phyloP scores from a whole-genome alignment of 2,113 vertebrate genomes.

The Silurus asotus region DNA sequence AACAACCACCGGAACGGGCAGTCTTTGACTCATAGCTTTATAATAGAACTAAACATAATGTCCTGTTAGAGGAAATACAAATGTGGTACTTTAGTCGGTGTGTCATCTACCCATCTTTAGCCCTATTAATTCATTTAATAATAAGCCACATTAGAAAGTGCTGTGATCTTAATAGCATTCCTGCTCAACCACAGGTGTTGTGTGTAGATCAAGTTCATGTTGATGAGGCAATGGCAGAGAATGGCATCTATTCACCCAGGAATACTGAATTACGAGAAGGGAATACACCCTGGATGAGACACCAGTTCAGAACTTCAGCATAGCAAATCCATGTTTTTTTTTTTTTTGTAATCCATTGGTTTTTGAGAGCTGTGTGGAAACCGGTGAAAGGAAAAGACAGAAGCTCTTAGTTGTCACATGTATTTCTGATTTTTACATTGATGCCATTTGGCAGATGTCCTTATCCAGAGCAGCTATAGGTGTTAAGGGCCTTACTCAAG shows the following conservation, averaged over 20 bases:
- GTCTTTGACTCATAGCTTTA: slow-evolving; percentile 1
- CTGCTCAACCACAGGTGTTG: slow-evolving; percentile 8
- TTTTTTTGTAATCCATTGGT: background rate
- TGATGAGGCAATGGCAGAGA: background rate
- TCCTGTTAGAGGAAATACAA: slow-evolving; percentile 63
- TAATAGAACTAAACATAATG: slow-evolving; percentile 26
- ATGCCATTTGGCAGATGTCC: no score
- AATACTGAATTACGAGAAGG: background rate
- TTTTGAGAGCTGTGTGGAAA: background rate
- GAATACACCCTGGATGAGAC: background rate
- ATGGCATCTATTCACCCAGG: background rate
- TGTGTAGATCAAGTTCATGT: background rate
- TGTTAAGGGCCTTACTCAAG: no score
- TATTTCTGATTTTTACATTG: no score
- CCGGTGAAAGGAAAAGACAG: background rate
- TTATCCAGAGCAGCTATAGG: no score
- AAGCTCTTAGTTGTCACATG: no score
- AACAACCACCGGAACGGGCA: background rate
- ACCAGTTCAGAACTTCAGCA: background rate
- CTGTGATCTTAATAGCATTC: background rate
- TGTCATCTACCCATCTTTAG: slow-evolving; percentile 56
- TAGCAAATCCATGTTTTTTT: background rate
- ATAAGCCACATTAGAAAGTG: slow-evolving; percentile 44
- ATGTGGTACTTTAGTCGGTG: background rate
- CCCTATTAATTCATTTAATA: slow-evolving; percentile 34